Base-by-base conservation (phyloP, 1,140 invertebrate genomes). In the Anoplolepis gracilipes region DNA sequence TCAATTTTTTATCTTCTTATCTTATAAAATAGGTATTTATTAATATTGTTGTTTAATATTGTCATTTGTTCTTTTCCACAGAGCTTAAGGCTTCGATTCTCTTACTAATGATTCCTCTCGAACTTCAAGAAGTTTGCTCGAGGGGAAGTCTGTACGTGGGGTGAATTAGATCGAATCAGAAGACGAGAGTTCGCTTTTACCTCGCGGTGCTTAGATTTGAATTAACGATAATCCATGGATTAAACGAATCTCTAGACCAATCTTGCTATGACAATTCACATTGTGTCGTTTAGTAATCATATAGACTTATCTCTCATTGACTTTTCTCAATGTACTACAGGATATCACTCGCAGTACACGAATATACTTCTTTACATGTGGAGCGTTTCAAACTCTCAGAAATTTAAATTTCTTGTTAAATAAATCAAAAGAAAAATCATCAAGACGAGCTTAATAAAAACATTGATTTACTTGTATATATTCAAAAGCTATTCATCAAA, bases 221-320 rank as follows among this genome's bases (percentile, higher is more conserved):
- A 73, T 82, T 59, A 82, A 82, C 55, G 67, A 82, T 73, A 72
- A 82, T 73, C 36, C 55, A 33, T 19, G 30, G 53, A 61, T 73
- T 73, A 61, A 73, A 55, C 65, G 36, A 33, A 82, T 59, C 25
- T 13, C 49, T 16, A 5, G 36, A 25, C 25, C 39, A 73, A 81
- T n/a, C 49, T 79, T 33, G 19, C 49, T 57, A 49, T 55, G 67
- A 59, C 53, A 82, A 82, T 82, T 65, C 53, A 53, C 55, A 42
- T 28, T 2, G 22, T 67, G 33, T 36, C 25, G 25, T 59, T 82
- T 61, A 8, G 13, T 61, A 72, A 82, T 72, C 53, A 46, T 33
- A 73, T 33, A 73, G 67, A 61, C 28, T 55, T 73, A 69, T 28
- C 33, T 81, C 42, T 77, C 11, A 70, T 53, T 79, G 46, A 79